phyloP scores from a whole-genome alignment of 23 tunicate genomes.

The Ascidia mentula region DNA sequence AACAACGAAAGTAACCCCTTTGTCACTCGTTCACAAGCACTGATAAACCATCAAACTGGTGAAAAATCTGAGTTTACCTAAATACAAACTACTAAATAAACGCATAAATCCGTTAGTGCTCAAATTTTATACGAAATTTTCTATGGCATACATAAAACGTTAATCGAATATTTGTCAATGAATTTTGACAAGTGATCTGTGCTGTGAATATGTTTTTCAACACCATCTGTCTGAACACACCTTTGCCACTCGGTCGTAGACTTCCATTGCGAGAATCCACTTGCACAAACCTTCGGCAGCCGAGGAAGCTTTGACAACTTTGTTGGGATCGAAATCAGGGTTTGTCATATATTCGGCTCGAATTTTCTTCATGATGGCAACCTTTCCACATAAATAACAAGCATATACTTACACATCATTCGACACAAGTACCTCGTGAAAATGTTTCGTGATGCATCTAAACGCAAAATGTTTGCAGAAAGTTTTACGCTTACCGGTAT shows the following conservation, averaged over 20 bases:
- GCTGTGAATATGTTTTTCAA: too few species aligned
- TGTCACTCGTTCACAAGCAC: too few species aligned
- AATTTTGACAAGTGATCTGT: too few species aligned
- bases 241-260: slow-evolving; percentile 97
- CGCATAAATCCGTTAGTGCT: too few species aligned
- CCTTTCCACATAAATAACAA: slow-evolving; percentile 32
- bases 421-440: not conserved
- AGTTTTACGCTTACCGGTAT: slow-evolving; percentile 59
- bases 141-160: too few species aligned
- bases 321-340: slow-evolving; percentile 97
- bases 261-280: slow-evolving; percentile 99
- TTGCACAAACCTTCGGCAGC: slow-evolving; percentile 99
- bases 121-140: too few species aligned
- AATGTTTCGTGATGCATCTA: not conserved
- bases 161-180: too few species aligned
- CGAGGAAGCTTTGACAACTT: slow-evolving; percentile 88
- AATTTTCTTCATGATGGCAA: slow-evolving; percentile 92
- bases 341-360: slow-evolving; percentile 86
- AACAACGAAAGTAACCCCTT: too few species aligned
- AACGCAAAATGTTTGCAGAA: not conserved
- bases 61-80: too few species aligned
- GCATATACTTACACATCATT: not conserved
- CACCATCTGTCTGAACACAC: slow-evolving; percentile 12
- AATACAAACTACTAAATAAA: too few species aligned
- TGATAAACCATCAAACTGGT: too few species aligned